Percentiles rank a stretch among this genome's conserved stretches.
These are phyloP conservation scores for Dermolepida albohirtum DNA, from an alignment of 2,888 invertebrate species.

Conservation along the genomic window DNA sequence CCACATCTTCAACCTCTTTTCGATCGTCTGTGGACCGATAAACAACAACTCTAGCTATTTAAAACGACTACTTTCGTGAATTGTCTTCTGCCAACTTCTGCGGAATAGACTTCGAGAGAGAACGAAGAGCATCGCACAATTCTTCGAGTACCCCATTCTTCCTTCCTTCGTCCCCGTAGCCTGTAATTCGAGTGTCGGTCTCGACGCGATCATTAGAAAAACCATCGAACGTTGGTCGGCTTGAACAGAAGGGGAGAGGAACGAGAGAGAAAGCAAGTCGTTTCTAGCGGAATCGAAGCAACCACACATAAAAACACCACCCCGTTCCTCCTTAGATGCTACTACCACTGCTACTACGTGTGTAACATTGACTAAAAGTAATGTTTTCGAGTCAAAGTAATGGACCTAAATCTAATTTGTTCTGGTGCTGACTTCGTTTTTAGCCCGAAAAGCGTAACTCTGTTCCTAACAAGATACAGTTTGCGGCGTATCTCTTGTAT, in stretches of 20 bases:
- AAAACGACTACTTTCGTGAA: conserved; percentile 19
- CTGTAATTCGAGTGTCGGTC: not conserved
- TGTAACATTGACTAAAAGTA: conserved; percentile 32
- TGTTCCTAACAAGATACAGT: conserved; percentile 30
- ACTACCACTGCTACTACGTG: conserved; percentile 11
- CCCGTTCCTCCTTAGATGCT: not conserved
- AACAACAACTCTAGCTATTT: conserved; percentile 13
- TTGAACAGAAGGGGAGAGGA: not conserved
- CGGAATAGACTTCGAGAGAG: conserved; percentile 3
- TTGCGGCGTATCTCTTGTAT: conserved; percentile 10
- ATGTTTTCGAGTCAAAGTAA: conserved; percentile 37
- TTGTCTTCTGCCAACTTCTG: conserved; percentile 9
- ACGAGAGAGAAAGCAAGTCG: not conserved
- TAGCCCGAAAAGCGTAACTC: conserved; percentile 27
- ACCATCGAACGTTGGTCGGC: conserved; percentile 6
- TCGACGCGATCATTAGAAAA: conserved; percentile 17
- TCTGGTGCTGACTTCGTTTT: conserved; percentile 40
- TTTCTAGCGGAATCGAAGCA: conserved; percentile 11
- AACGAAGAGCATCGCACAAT: conserved; percentile 5
- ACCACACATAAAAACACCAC: conserved; percentile 23
- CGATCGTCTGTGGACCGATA: conserved; percentile 5
- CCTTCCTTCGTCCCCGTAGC: not conserved
- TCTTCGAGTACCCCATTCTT: not conserved
- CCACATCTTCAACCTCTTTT: not conserved
- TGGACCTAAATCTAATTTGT: conserved; percentile 43